Evolutionary conservation across 1,140 invertebrate genomes (phyloP), one percentile per base, ranked within the genome.

Genomic region (Helicoverpa armigera): DNA sequence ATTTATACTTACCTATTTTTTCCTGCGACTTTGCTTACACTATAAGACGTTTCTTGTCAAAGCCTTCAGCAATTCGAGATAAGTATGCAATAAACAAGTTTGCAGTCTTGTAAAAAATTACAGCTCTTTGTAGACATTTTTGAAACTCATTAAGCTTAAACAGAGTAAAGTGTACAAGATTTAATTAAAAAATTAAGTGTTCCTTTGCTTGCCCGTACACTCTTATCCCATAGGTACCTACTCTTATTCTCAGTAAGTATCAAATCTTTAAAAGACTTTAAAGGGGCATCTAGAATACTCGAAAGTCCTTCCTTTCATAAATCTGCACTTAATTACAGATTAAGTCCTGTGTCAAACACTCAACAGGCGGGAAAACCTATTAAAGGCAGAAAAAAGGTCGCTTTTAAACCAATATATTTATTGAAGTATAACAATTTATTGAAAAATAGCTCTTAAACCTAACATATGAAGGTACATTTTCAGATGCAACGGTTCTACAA

Each of bases 371-470:
- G 31, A 72, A 53, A 29, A n/a, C 50, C 13, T 54, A 12, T 18
- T 70, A 12, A 7, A 18, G n/a, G 23, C 60, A 43, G 29, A 63
- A 31, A 63, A 63, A 63, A 63, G 23, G 29, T 23, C 58, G 35
- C 60, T 14, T n/a, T 67, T 67, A 48, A 29, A 50, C 63, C 63
- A 67, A 50, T 16, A 67, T 67, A 31, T 67, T 67, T 67, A 67
- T 67, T 67, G 31, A 67, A 14, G 14, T 48, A 13, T 43, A 5
- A 67, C 63, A 67, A 13, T 58, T 29, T 58, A 51, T 74, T 11
- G 72, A 16, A 56, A 74, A 67, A 67, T 43, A 48, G 63, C 16
- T n/a, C n/a, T 67, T 48, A 76, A 48, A 29, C 9, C 3, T 35
- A 5, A 2, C 48, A 12, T 9, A 7, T 12, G 50, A 9, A 60